A percentile compares a stretch with the other conserved stretches of the same genome.
These are phyloP conservation scores for Zootoca vivipara DNA, from an alignment of 2,113 vertebrate genomes.

Conservation along the genomic window DNA sequence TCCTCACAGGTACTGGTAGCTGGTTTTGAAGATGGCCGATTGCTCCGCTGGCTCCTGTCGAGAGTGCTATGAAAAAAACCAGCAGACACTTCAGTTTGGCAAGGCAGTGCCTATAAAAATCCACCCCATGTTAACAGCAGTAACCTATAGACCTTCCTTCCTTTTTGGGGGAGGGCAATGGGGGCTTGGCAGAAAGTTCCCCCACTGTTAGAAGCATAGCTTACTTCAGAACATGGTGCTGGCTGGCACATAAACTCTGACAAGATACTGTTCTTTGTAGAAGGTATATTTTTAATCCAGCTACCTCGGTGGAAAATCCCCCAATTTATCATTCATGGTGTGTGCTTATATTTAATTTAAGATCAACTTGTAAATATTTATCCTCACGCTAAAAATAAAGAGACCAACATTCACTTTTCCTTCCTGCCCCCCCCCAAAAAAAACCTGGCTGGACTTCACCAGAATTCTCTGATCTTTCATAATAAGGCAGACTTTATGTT, in stretches of 20 bases:
- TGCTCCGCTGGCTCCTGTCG: not conserved
- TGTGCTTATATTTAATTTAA: constrained; percentile 68
- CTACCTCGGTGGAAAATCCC: constrained; percentile 38
- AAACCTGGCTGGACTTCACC: constrained; percentile 44
- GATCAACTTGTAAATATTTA: constrained; percentile 74
- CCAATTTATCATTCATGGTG: constrained; percentile 58
- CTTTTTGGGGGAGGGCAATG: too few species aligned
- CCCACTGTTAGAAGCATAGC: not conserved
- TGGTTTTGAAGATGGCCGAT: not conserved
- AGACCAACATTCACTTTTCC: constrained; percentile 61
- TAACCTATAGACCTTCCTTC: too few species aligned
- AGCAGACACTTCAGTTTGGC: not conserved
- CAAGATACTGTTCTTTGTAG: constrained; percentile 30
- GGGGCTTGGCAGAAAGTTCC: not conserved
- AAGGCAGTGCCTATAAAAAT: not conserved
- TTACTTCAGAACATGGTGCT: constrained; percentile 7
- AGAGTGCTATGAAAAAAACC: not conserved
- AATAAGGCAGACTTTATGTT: not conserved
- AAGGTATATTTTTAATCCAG: constrained; percentile 42
- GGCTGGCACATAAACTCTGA: constrained; percentile 14
- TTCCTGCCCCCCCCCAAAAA: constrained; percentile 32
- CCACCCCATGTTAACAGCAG: not conserved
- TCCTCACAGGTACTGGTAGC: not conserved
- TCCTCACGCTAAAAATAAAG: constrained; percentile 54
- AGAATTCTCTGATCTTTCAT: constrained; percentile 11